Conservation (phyloP, 2,113 vertebrate species). For the Rhinogobius similis region DNA sequence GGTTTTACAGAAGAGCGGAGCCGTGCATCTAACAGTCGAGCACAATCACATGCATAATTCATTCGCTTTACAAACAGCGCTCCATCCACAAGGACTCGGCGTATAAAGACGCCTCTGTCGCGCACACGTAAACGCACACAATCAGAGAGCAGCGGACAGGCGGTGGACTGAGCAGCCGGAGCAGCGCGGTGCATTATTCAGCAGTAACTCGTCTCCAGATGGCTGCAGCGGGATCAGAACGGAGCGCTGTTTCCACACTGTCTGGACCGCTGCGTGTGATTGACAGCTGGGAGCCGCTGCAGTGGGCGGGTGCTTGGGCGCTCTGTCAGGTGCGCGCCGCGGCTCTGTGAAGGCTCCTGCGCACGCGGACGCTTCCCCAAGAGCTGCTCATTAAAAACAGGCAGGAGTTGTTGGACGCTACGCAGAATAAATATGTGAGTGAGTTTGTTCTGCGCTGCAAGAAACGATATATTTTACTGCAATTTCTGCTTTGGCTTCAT, state of each 20-base stretch:
- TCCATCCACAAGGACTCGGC: slow-evolving; percentile 29
- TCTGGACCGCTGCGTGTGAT: slow-evolving; percentile 76
- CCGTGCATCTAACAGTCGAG: slow-evolving; percentile 55
- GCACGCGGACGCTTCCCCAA: slow-evolving; percentile 53
- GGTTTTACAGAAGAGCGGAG: not conserved
- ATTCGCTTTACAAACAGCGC: slow-evolving; percentile 60
- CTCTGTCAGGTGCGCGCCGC: slow-evolving; percentile 62
- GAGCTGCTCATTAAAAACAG: slow-evolving; percentile 60
- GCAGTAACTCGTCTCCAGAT: slow-evolving; percentile 69
- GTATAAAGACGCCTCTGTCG: slow-evolving; percentile 13
- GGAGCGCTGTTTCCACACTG: slow-evolving; percentile 68
- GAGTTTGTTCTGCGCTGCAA: slow-evolving; percentile 25
- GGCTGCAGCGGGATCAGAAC: slow-evolving; percentile 70
- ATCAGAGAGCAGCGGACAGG: too few relatives aligned
- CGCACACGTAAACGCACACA: slow-evolving; percentile 25
- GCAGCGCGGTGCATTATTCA: slow-evolving; percentile 77
- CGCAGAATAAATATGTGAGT: slow-evolving; percentile 50
- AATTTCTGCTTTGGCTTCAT: too few relatives aligned
- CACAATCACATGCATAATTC: slow-evolving; percentile 60
- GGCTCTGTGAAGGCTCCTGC: slow-evolving; percentile 36
- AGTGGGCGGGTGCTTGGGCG: slow-evolving; percentile 62
- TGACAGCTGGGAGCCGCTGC: slow-evolving; percentile 70
- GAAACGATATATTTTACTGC: too few relatives aligned
- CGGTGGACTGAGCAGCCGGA: too few relatives aligned
- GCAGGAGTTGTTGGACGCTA: slow-evolving; percentile 32